These are phyloP conservation scores for Drosophila silvestris DNA, from an alignment of 2,888 invertebrate genomes.

Conservation along the genomic window DNA sequence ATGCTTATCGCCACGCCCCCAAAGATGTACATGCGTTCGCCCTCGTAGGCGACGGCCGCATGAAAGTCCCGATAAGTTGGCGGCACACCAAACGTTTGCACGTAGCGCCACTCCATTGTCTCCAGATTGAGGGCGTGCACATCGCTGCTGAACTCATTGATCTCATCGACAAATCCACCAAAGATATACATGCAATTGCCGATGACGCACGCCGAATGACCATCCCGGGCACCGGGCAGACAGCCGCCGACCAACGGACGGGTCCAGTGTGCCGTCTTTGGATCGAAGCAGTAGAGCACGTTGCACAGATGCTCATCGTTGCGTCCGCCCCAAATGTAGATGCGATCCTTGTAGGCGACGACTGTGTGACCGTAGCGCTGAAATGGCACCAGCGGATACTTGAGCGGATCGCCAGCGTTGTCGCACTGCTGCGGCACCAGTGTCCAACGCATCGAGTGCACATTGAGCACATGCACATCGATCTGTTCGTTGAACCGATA, in stretches of 20 bases:
- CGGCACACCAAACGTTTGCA: constrained; percentile 88
- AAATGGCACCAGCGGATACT: constrained; percentile 89
- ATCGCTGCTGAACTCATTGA: constrained; percentile 92
- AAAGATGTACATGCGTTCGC: constrained; percentile 93
- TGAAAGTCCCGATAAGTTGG: constrained; percentile 95
- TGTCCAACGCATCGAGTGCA: constrained; percentile 88
- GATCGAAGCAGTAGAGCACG: constrained; percentile 92
- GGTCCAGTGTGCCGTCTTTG: constrained; percentile 89
- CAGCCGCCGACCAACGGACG: constrained; percentile 89
- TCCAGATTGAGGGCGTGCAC: constrained; percentile 91
- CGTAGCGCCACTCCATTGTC: constrained; percentile 90
- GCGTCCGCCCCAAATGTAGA: constrained; percentile 95
- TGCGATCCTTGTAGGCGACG: constrained; percentile 90
- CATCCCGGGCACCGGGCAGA: constrained; percentile 94
- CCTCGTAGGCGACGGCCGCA: constrained; percentile 90
- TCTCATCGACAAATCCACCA: constrained; percentile 95
- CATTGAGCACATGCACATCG: constrained; percentile 94
- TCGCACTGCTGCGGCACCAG: constrained; percentile 86
- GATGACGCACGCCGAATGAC: constrained; percentile 95
- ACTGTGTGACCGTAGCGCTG: constrained; percentile 97
- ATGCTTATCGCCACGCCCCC: constrained; percentile 94
- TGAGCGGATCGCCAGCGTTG: constrained; percentile 84
- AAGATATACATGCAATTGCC: constrained; percentile 93
- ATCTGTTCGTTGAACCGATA: constrained; percentile 91
- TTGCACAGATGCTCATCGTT: constrained; percentile 93